Evolutionary conservation across 64 coral and sea anemone genomes (phyloP).

Genomic region (Actinia equina): DNA sequence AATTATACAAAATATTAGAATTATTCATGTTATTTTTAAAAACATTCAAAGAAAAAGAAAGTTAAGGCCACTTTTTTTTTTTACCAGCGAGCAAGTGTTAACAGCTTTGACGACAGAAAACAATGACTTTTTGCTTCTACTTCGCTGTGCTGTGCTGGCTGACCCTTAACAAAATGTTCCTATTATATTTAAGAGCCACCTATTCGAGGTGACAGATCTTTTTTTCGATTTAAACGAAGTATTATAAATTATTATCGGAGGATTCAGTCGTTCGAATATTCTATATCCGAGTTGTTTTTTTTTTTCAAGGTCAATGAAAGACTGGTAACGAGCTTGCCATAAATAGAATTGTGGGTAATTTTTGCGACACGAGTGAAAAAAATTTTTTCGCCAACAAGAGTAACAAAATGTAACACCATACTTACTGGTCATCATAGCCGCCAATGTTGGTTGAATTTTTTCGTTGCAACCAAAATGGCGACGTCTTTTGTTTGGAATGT

Average conservation of each 20-base stretch:
- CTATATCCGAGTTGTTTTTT: no score
- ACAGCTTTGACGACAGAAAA: background rate
- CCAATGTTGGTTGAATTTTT: no score
- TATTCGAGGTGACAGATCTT: background rate
- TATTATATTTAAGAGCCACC: no score
- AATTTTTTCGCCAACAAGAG: no score
- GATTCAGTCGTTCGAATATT: no score
- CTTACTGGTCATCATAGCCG: background rate
- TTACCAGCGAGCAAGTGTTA: background rate
- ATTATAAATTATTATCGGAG: no score
- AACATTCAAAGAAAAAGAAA: background rate
- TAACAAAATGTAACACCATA: background rate
- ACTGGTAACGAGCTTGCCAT: no score
- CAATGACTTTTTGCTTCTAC: background rate
- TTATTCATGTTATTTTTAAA: background rate
- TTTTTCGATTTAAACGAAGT: background rate
- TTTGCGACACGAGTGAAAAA: no score
- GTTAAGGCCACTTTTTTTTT: background rate
- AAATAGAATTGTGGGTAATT: no score
- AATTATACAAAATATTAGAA: conserved; percentile 13
- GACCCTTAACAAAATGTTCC: background rate
- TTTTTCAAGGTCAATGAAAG: no score
- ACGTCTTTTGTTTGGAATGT: no score
- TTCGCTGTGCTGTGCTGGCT: background rate
- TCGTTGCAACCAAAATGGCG: no score